Evolutionary conservation across 2,113 vertebrate genomes (phyloP).

Genomic region (Callospermophilus lateralis): DNA sequence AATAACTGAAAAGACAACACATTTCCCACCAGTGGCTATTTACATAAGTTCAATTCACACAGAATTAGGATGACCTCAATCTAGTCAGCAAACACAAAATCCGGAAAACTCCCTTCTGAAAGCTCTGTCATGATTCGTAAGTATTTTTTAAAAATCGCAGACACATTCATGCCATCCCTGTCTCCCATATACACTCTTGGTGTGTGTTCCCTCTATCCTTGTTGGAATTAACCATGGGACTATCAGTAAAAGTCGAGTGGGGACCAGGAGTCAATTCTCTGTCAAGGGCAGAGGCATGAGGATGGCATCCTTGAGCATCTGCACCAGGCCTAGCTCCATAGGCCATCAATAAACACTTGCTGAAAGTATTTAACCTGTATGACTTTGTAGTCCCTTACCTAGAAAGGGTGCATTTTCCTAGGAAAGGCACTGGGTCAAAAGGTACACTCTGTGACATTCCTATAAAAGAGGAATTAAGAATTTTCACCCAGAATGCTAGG

Average conservation of each 20-base stretch:
- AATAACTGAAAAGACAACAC: background rate
- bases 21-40: background rate
- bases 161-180: background rate
- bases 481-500: background rate
- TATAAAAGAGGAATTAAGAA: background rate
- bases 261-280: background rate
- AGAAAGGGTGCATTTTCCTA: background rate
- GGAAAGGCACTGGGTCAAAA: background rate
- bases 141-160: background rate
- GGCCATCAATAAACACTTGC: background rate
- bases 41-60: background rate
- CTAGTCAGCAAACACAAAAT: background rate
- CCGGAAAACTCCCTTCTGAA: background rate
- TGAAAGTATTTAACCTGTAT: background rate
- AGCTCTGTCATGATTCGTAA: background rate
- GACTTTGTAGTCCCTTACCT: background rate
- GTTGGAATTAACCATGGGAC: background rate
- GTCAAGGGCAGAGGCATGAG: background rate
- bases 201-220: background rate
- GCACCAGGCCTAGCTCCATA: background rate
- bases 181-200: background rate
- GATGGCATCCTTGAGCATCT: background rate
- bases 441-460: too few species aligned
- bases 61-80: background rate
- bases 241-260: background rate